Evolutionary conservation across 2,797 vertebrate genomes (phyloP), one percentile per base, ranked within the genome.

Genomic region (Arctocebus calabarensis): DNA sequence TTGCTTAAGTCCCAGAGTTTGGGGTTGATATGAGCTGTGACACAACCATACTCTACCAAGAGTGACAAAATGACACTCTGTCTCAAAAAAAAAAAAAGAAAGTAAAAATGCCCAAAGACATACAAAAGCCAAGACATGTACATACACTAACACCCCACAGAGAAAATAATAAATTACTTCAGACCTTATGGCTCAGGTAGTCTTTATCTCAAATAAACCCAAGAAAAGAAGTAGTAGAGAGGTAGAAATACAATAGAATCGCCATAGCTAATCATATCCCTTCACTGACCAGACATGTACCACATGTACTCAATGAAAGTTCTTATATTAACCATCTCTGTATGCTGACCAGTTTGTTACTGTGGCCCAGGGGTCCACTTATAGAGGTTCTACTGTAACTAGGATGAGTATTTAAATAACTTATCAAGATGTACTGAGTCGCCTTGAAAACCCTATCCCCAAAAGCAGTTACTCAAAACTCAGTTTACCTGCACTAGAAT

Each of bases 91-190:
- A 52, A 52, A 52, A 48, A 13, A 52, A 52, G 4, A 52, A 52
- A 16, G 13, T 16, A 52, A 84, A 91, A 84, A 84, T n/a, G 66
- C 45, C 37, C 27, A 81, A 19, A 77, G 37, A 95, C 32, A 73
- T 48, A 89, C 2, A 9, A 82, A 29, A 75, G 12, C 52, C 59
- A 75, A 82, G n/a, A 82, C 52, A 29, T 52, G 11, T 73, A 62
- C 32, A 57, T 17, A 81, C 5, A 78, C 23, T 52, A 8, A 52
- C 29, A 84, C 48, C 27, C 10, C 57, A 52, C 9, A 48, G 81
- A 86, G 52, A 88, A 91, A 82, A 92, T 19, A 82, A 92, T 19
- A 79, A 37, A 32, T 87, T 78, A 94, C 71, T 64, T 86, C 68
- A 83, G 29, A 93, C 32, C 64, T 84, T 43, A 74, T 25, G 84